Base-by-base conservation (phyloP, 2,797 vertebrate genomes). In the Neopelma chrysocephalum region DNA sequence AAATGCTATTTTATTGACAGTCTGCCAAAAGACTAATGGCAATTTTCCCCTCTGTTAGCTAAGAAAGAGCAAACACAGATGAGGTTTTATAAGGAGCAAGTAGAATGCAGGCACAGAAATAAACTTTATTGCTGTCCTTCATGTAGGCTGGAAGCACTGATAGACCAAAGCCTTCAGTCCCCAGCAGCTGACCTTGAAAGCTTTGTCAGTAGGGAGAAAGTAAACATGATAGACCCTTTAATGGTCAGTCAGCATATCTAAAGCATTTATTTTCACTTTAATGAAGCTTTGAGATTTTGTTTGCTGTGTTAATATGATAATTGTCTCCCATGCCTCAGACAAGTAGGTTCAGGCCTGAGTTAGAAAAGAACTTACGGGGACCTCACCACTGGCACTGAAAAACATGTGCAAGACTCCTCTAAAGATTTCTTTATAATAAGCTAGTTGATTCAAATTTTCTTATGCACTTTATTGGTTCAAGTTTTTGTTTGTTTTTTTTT, bases 11-110 rank as follows among this genome's bases (percentile, higher is more conserved):
- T 91, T 77, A 77, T 34, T 82, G 93, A 91, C 36, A 58, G 68
- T 22, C 31, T 89, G 60, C 32, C 71, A 87, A 87, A 53, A 92
- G 43, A 70, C 31, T 87, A 91, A 77, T 69, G 51, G 31, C 18
- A 89, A 85, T 85, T 92, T 93, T 36, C 89, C 48, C 53, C 45
- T 94, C 48, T 48, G 60, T 47, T 85, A 82, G 48, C 60, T 85
- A 92, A 87, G 57, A 64, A 90, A 81, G 80, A 87, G 43, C 36
- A 93, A 93, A 89, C 18, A 76, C 4, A 80, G 60, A 85, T 32
- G 40, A 92, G 76, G 23, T 47, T 94, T 84, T 73, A 50, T 20
- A 85, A 50, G n/a, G 25, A 89, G 47, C 25, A 83, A 86, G 38
- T 16, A 60, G 17, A 91, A 88, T 2, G 7, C 11, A 88, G 56